Conservation (phyloP, 2,888 invertebrate genomes). For the Phania funesta region DNA sequence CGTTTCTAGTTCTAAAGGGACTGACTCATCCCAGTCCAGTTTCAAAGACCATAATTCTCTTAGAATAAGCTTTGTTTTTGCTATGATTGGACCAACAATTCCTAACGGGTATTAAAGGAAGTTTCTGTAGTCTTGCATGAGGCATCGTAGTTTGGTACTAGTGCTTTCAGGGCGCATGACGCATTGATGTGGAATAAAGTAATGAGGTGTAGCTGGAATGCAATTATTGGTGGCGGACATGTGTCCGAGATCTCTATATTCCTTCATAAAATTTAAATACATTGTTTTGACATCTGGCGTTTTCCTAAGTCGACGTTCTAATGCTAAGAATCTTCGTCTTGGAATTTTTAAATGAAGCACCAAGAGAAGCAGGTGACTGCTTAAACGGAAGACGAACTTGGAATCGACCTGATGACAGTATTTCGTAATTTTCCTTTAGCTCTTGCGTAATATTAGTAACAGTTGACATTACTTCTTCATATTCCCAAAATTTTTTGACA, state of each 20-base stretch:
- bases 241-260: conserved; percentile 53
- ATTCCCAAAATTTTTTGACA: neutral
- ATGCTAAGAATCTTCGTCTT: conserved; percentile 51
- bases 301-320: conserved; percentile 51
- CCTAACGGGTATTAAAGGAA: conserved; percentile 13
- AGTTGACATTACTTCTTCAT: neutral
- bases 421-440: neutral
- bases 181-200: conserved; percentile 61
- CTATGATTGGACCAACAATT: neutral
- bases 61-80: neutral
- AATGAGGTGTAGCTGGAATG: conserved; percentile 32
- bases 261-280: conserved; percentile 57
- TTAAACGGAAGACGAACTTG: conserved; percentile 58
- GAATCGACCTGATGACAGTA: conserved; percentile 26
- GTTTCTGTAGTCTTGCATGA: conserved; percentile 26
- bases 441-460: neutral
- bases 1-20: too few species aligned
- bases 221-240: conserved; percentile 22
- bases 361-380: conserved; percentile 21
- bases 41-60: too few species aligned
- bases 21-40: too few species aligned
- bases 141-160: conserved; percentile 61
- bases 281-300: conserved; percentile 19
- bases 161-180: conserved; percentile 50
- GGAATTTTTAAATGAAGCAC: conserved; percentile 51